Base-by-base conservation (phyloP, 2,797 vertebrate species). In the Manis pentadactyla region DNA sequence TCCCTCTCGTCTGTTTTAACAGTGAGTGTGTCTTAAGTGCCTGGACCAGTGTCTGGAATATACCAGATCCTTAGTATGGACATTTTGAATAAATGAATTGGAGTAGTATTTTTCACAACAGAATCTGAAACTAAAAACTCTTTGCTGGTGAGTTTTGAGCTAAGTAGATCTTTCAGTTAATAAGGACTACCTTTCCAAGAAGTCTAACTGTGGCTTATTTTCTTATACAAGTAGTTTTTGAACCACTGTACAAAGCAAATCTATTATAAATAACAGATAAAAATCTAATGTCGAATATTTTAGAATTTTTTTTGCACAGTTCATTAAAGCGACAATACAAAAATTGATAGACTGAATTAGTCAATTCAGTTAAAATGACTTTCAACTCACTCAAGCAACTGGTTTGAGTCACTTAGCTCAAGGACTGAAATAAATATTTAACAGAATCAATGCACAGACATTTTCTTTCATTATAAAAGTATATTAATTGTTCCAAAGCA, bases 401-500 rank as follows among this genome's bases (percentile, higher is more conserved):
- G 4, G 29, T 53, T 81, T 75, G 49, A 85, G 13, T 85, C 23
- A 83, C n/a, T 78, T 49, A 69, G 15, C 49, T 93, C 79, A 85
- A 15, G 68, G 34, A 39, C 39, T 57, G 17, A 81, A 91, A 73
- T 92, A 75, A 91, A 89, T 46, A 68, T 9, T 89, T 79, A 59
- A 88, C 29, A 59, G 15, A 96, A 75, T 29, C 2, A 1, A 93
- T 59, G 29, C 46, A 71, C 15, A 49, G 51, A 66, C 29, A 46
- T 39, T 84, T 92, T 68, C 29, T 74, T 90, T 94, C 31, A 55
- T 69, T 87, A 63, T 37, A 31, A 85, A 96, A 66, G 5, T 46
- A 37, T 2, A 11, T 55, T 77, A 64, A 82, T 92, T 83, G 3
- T 77, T 82, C 37, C 34, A 74, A 83, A 79, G 51, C 6, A 86